Base-by-base conservation (phyloP, 1,140 invertebrate genomes). In the Microplitis mediator region DNA sequence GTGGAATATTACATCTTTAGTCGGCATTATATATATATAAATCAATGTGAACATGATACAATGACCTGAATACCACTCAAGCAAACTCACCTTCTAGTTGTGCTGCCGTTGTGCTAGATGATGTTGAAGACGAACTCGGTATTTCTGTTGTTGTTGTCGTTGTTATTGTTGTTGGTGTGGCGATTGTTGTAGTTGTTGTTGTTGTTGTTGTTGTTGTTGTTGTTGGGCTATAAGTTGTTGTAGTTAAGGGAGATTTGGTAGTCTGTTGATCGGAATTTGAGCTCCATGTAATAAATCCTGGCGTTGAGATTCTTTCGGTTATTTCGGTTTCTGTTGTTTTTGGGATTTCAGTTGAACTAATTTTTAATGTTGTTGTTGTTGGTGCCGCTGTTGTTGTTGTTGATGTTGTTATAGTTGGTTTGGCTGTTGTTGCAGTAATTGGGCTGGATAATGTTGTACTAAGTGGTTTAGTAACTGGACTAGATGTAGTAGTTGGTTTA, bases 221-320 rank as follows among this genome's bases (percentile, higher is more conserved):
- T 9, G 39, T 45, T 1, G 36, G n/a, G n/a, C n/a, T 39, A 4
- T 5, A 39, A 39, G 36, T 9, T 9, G 39, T 45, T 9, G 11
- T 9, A 32, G 36, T 9, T 13, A n/a, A n/a, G 78, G 81, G 76
- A 0, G 68, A 66, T 68, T 78, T 85, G 0, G 79, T 77, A 11
- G 69, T 83, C 0, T 67, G 35, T 9, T 89, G 84, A 70, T 90
- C 88, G 8, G 88, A 86, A 75, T 88, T 86, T 11, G 88, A 89
- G 13, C 91, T 88, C 90, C 90, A 91, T 0, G 90, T 91, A 0
- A 91, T 89, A 1, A 91, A 78, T 14, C 87, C 84, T 6, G 85
- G 78, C 3, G 82, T 75, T 9, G 58, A 58, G 1, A 74, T 71
- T 39, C 67, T 65, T 0, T 75, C 78, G 8, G 74, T 75, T 56